These are phyloP conservation scores for Callithrix jacchus DNA, from an alignment of 2,113 vertebrate genomes.

Conservation along the genomic window DNA sequence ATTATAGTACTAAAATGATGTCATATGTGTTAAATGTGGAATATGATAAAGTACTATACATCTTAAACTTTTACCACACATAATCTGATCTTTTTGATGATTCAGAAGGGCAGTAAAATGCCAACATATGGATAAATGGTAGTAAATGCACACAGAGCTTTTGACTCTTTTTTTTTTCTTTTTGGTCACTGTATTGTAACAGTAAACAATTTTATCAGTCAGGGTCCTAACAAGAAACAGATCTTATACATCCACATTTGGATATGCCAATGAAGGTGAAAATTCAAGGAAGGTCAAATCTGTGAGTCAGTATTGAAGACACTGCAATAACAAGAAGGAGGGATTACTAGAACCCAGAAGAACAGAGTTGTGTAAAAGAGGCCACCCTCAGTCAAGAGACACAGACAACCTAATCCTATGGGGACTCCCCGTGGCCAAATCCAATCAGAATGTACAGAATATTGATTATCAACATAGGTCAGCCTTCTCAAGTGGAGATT, in stretches of 20 bases:
- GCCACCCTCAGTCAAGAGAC: not conserved
- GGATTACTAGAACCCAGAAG: not conserved
- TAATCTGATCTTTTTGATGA: not conserved
- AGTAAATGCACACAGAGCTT: not conserved
- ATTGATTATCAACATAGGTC: not conserved
- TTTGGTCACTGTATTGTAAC: not conserved
- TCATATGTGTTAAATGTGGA: not conserved
- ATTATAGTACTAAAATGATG: not conserved
- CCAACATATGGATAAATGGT: not conserved
- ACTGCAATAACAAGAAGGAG: not conserved
- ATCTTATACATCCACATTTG: not conserved
- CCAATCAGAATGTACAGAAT: not conserved
- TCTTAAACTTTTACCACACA: not conserved
- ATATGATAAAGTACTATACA: not conserved
- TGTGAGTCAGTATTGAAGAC: not conserved
- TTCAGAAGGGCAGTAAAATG: not conserved
- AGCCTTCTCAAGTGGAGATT: not conserved
- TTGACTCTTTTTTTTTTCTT: not conserved
- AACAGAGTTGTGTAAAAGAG: not conserved
- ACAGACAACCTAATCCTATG: not conserved
- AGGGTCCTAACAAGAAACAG: not conserved
- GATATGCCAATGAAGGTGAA: not conserved
- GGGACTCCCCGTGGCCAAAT: not conserved
- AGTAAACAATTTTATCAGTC: not conserved
- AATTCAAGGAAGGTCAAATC: not conserved